Evolutionary conservation across 2,797 vertebrate genomes (phyloP).

Genomic region (Eospalax fontanierii): DNA sequence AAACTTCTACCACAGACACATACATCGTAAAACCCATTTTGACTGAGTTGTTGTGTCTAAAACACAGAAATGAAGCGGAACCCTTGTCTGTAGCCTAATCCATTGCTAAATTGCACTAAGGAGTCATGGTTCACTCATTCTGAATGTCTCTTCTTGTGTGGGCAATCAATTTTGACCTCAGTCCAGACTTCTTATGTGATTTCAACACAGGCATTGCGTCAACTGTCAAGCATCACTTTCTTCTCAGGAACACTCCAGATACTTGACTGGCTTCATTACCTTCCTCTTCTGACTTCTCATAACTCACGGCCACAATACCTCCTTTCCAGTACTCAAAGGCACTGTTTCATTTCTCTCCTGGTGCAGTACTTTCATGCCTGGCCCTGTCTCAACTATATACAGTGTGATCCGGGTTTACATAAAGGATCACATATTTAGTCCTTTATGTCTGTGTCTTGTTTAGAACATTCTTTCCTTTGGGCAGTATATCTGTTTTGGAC

Average conservation of each 20-base stretch:
- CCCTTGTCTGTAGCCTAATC: neutral
- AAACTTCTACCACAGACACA: neutral
- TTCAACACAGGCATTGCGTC: neutral
- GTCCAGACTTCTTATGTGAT: neutral
- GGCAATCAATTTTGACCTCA: neutral
- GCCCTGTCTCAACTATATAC: neutral
- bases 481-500: neutral
- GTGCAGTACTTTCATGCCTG: neutral
- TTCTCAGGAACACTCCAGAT: neutral
- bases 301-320: neutral
- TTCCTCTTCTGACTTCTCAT: neutral
- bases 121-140: neutral
- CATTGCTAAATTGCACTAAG: neutral
- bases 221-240: neutral
- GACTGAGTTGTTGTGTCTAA: neutral
- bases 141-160: neutral
- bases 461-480: neutral
- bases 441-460: neutral
- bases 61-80: neutral
- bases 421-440: neutral
- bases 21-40: neutral
- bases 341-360: neutral
- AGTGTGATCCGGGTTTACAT: neutral
- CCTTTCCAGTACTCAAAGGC: neutral
- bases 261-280: neutral